phyloP scores from a whole-genome alignment of 30 jellyfish, hydroid and myxozoan genomes.

The Mastigias papua region DNA sequence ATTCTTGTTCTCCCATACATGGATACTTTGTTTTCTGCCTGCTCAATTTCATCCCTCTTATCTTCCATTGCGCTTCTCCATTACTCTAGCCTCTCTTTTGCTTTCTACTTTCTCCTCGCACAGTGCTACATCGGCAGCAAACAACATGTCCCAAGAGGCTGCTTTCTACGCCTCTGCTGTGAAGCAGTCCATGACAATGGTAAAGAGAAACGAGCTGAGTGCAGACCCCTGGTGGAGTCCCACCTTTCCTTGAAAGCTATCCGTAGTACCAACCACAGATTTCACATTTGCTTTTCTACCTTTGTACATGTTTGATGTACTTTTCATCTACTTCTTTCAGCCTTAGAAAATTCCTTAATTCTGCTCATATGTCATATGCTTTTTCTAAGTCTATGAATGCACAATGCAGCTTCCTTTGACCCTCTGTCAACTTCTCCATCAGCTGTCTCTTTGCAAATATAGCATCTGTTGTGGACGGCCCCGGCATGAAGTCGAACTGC shows the following conservation, averaged over 20 bases:
- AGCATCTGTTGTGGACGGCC: constrained; percentile 18
- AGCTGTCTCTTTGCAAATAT: background rate
- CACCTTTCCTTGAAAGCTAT: background rate
- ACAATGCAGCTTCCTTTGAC: constrained; percentile 6
- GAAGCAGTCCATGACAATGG: constrained; percentile 11
- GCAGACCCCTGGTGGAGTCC: constrained; percentile 30
- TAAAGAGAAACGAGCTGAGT: constrained; percentile 16
- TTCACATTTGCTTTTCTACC: background rate
- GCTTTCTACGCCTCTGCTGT: background rate
- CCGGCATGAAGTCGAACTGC: constrained; percentile 36
- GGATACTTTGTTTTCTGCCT: background rate
- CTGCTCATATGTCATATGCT: constrained; percentile 15
- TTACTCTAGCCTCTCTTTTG: no score
- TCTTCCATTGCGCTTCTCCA: constrained; percentile 36
- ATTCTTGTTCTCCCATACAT: background rate
- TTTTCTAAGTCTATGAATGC: constrained; percentile 28
- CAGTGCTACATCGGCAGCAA: constrained; percentile 12
- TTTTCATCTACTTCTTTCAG: background rate
- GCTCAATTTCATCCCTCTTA: background rate
- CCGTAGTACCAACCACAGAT: background rate
- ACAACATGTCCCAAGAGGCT: constrained; percentile 28
- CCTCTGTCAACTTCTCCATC: background rate
- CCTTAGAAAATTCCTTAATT: background rate
- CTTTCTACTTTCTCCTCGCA: background rate
- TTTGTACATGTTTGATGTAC: background rate